These are phyloP conservation scores for Melinaea menophilus DNA, from an alignment of 2,888 invertebrate species.

Conservation along the genomic window DNA sequence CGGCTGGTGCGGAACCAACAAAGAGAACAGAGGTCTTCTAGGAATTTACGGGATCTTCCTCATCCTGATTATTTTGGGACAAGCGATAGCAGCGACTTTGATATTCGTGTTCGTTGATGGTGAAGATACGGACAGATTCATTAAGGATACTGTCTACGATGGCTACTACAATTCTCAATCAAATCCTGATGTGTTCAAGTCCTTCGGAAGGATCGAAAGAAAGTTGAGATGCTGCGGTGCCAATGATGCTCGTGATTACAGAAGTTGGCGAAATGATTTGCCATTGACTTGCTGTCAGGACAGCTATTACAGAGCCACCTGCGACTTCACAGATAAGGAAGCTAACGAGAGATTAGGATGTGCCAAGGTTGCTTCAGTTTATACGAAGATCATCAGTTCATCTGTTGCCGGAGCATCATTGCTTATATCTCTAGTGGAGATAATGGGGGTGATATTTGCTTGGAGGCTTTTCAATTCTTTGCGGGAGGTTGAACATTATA, in stretches of 20 bases:
- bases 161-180: slow-evolving; percentile 71
- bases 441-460: slow-evolving; percentile 59
- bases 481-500: slow-evolving; percentile 70
- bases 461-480: slow-evolving; percentile 66
- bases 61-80: slow-evolving; percentile 57
- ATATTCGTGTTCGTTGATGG: slow-evolving; percentile 72
- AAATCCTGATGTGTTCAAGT: slow-evolving; percentile 64
- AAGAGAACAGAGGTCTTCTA: slow-evolving; percentile 63
- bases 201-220: slow-evolving; percentile 66
- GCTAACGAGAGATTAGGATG: slow-evolving; percentile 71
- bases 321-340: slow-evolving; percentile 72
- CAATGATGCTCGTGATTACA: slow-evolving; percentile 69
- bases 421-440: slow-evolving; percentile 60
- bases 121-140: slow-evolving; percentile 66
- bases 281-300: slow-evolving; percentile 68
- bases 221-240: slow-evolving; percentile 70
- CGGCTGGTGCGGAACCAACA: slow-evolving; percentile 66
- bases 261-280: slow-evolving; percentile 68
- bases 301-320: slow-evolving; percentile 65
- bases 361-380: slow-evolving; percentile 72
- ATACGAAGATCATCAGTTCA: slow-evolving; percentile 70
- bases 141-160: slow-evolving; percentile 72
- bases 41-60: slow-evolving; percentile 65
- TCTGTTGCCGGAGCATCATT: slow-evolving; percentile 66
- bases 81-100: slow-evolving; percentile 60